Percentiles rank a stretch among this genome's conserved stretches.
phyloP scores from a whole-genome alignment of 1,140 invertebrate genomes.

The Frieseomelitta varia region DNA sequence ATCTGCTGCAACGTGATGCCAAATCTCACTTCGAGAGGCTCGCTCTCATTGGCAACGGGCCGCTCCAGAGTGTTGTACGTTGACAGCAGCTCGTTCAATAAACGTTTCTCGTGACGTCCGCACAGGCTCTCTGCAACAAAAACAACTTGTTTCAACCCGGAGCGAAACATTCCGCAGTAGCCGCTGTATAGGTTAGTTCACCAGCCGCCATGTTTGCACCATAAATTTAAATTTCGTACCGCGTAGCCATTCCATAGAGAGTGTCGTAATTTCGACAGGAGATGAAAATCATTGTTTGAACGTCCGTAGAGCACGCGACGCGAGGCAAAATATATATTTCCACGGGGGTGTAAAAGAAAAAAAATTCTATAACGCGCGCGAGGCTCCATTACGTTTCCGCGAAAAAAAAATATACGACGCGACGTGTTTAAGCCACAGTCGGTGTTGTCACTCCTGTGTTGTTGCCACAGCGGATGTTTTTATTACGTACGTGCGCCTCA shows the following conservation, averaged over 20 bases:
- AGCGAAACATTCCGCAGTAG: background rate
- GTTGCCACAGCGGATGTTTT: background rate
- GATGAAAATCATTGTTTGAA: background rate
- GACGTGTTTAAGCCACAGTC: no score
- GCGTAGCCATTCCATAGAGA: background rate
- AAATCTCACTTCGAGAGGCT: constrained; percentile 96
- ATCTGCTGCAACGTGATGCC: constrained; percentile 98
- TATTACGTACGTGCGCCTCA: background rate
- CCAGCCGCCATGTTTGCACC: background rate
- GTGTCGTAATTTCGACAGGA: background rate
- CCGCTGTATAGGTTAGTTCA: background rate
- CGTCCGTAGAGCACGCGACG: background rate
- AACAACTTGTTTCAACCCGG: background rate
- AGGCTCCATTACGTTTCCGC: background rate
- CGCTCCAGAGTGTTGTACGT: constrained; percentile 98
- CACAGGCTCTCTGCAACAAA: constrained; percentile 86
- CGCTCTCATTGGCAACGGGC: constrained; percentile 97
- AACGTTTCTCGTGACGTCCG: constrained; percentile 93
- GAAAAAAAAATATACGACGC: background rate
- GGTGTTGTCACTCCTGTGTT: background rate
- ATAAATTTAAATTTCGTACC: constrained; percentile 28
- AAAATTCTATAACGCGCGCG: no score
- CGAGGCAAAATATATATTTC: background rate
- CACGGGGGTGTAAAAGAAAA: background rate
- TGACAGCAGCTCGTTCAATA: constrained; percentile 93